Percentiles rank a stretch among this genome's conserved stretches.
Evolutionary conservation across 2,888 invertebrate species (phyloP).

Genomic region (Prenolepis imparis): DNA sequence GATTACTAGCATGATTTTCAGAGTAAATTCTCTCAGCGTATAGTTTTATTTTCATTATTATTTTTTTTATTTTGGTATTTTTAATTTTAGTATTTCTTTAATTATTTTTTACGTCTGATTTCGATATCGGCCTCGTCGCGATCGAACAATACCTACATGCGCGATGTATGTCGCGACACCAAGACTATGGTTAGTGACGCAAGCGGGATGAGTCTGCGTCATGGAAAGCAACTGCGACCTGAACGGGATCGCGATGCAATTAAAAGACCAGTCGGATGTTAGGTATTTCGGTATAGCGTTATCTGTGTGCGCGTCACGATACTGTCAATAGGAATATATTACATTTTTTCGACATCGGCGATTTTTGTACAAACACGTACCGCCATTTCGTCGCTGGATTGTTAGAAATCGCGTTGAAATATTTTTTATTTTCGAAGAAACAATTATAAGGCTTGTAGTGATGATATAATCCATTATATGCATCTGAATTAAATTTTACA

Average conservation of each 20-base stretch:
- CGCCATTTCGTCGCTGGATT: no score
- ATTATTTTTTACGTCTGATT: background rate
- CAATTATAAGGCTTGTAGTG: background rate
- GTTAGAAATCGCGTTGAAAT: background rate
- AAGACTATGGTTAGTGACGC: slow-evolving; percentile 67
- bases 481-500: background rate
- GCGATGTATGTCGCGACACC: slow-evolving; percentile 25
- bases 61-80: background rate
- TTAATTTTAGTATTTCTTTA: background rate
- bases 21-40: no score
- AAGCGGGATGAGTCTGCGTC: slow-evolving; percentile 75
- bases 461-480: background rate
- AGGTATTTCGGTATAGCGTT: slow-evolving; percentile 55
- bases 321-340: background rate
- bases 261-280: slow-evolving; percentile 19
- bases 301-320: background rate
- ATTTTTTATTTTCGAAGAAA: background rate
- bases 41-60: background rate
- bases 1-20: no score
- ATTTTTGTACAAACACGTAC: background rate
- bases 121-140: slow-evolving; percentile 43
- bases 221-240: slow-evolving; percentile 74
- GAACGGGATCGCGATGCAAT: slow-evolving; percentile 17
- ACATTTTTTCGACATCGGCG: background rate
- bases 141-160: slow-evolving; percentile 30